A percentile compares a stretch with the other conserved stretches of the same genome.
Conservation (phyloP, 2,888 invertebrate genomes). For the Eucriotettix oculatus region DNA sequence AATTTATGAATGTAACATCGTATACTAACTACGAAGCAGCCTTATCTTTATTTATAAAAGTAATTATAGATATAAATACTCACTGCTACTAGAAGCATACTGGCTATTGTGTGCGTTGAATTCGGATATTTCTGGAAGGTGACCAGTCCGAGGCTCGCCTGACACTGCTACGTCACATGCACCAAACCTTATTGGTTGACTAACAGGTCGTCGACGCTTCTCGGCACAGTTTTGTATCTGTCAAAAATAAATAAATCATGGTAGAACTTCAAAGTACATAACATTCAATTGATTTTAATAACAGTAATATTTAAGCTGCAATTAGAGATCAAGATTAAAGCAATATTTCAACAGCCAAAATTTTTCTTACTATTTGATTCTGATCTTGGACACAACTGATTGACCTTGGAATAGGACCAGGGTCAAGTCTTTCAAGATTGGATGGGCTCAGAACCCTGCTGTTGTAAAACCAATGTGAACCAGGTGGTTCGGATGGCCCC, state of each 20-base stretch:
- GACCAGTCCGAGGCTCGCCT: slow-evolving; percentile 13
- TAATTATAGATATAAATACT: slow-evolving; percentile 20
- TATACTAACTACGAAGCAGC: no score
- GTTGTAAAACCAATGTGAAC: slow-evolving; percentile 20
- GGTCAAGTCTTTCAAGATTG: slow-evolving; percentile 13
- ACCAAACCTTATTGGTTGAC: slow-evolving; percentile 26
- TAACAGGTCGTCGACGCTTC: slow-evolving; percentile 25
- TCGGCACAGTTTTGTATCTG: neutral
- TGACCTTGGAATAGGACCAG: slow-evolving; percentile 8
- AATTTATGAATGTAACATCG: no score
- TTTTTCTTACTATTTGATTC: neutral
- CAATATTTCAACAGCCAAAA: no score
- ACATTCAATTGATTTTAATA: no score
- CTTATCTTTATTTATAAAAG: no score
- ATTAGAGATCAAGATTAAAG: no score
- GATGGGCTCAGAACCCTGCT: slow-evolving; percentile 18
- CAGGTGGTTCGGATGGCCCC: slow-evolving; percentile 12
- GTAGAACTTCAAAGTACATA: no score
- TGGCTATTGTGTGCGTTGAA: slow-evolving; percentile 32
- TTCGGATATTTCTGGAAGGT: slow-evolving; percentile 33
- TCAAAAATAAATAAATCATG: neutral
- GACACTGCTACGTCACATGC: slow-evolving; percentile 20
- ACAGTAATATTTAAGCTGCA: no score
- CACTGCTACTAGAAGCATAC: slow-evolving; percentile 50
- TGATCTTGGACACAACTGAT: slow-evolving; percentile 4